A percentile compares a stretch with the other conserved stretches of the same genome.
Conservation (phyloP, 2,888 invertebrate species). For the Microplitis manilae region DNA sequence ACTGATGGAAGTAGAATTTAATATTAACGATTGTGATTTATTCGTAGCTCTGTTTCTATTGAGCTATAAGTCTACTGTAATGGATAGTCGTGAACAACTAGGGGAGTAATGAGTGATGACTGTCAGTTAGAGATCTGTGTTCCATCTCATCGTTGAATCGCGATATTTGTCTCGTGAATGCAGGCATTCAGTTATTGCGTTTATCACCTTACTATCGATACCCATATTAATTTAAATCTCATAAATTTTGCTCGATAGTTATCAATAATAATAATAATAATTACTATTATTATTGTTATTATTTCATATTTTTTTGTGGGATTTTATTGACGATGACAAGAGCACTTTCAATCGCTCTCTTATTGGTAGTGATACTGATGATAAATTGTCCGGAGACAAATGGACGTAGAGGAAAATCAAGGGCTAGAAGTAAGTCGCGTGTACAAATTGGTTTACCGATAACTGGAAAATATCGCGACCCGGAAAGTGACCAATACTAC, state of each 20-base stretch:
- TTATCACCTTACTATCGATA: constrained; percentile 33
- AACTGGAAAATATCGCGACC: constrained; percentile 90
- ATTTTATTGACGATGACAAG: constrained; percentile 55
- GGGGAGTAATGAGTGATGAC: constrained; percentile 69
- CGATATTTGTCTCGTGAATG: constrained; percentile 61
- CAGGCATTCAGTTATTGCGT: constrained; percentile 31
- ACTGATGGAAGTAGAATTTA: background rate
- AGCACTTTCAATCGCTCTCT: constrained; percentile 52
- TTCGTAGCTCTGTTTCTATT: constrained; percentile 51
- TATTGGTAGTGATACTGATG: constrained; percentile 63
- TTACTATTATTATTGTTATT: background rate
- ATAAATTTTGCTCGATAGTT: background rate
- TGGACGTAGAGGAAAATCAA: constrained; percentile 81
- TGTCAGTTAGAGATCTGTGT: constrained; percentile 68
- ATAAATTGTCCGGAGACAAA: constrained; percentile 63
- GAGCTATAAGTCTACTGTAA: constrained; percentile 65
- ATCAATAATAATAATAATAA: background rate
- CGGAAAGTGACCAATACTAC: constrained; percentile 92
- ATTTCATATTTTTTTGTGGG: background rate
- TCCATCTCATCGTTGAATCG: constrained; percentile 65
- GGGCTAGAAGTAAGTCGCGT: constrained; percentile 84
- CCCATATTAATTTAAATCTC: background rate
- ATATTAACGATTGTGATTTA: background rate
- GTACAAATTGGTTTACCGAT: constrained; percentile 90
- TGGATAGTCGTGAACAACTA: constrained; percentile 69